These are phyloP conservation scores for Himalopsyche japonica DNA, from an alignment of 2,888 invertebrate genomes.

Conservation along the genomic window DNA sequence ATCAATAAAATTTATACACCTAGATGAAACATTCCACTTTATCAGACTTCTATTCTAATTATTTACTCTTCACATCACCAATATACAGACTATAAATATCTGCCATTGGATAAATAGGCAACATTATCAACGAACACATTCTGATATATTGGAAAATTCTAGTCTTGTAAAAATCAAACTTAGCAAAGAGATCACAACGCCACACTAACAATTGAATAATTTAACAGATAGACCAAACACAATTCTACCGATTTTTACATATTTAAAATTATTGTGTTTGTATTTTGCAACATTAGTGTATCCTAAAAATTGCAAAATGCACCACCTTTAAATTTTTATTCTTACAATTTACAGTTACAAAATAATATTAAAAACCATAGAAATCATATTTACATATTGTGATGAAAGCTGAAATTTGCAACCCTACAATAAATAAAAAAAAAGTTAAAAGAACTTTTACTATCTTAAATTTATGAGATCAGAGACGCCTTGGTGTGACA, in stretches of 20 bases:
- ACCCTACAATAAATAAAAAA: neutral
- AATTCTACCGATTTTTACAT: neutral
- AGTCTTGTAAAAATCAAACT: neutral
- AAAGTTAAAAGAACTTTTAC: neutral
- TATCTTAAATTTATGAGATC: neutral
- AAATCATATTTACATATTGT: neutral
- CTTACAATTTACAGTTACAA: neutral
- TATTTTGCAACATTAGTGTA: neutral
- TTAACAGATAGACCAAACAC: constrained; percentile 2
- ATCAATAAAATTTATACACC: constrained; percentile 24
- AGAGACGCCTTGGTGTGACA: neutral
- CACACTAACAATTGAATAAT: constrained; percentile 9
- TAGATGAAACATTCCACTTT: constrained; percentile 23
- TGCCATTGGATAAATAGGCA: constrained; percentile 21
- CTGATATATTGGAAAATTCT: neutral
- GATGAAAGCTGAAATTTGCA: neutral
- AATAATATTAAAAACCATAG: neutral
- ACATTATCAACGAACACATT: constrained; percentile 21
- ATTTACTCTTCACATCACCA: constrained; percentile 30
- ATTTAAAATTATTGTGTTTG: neutral
- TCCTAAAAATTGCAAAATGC: neutral
- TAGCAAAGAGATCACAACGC: neutral
- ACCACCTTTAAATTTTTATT: neutral
- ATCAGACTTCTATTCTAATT: constrained; percentile 12
- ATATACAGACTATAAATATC: constrained; percentile 8